Base-by-base conservation (phyloP, 2,888 invertebrate species). In the Tyria jacobaeae region DNA sequence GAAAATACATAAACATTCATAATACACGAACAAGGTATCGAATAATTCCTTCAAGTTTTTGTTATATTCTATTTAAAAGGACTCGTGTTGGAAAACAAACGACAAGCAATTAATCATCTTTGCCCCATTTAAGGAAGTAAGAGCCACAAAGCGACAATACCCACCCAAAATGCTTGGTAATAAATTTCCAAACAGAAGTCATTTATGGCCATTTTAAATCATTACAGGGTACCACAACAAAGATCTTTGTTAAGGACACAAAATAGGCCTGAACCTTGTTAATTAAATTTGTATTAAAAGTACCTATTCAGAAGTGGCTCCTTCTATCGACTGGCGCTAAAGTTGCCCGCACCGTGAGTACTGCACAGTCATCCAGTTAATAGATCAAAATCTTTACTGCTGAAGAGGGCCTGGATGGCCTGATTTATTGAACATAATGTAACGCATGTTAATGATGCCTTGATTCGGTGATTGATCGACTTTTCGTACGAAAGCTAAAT, bases 231-330 rank as follows among this genome's bases (percentile, higher is more conserved):
- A 85, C 79, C 75, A 84, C 87, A 81, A 89, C 88, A 92, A 91
- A 88, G 88, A 89, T 85, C 85, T 85, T 88, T 89, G 88, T 89
- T 88, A 91, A 85, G 86, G 86, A 79, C 79, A 83, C 84, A 87
- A 84, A 89, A 91, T 86, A 81, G 88, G 84, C 77, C 80, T 79
- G 87, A 85, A 84, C 86, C 81, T 84, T 86, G 91, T 91, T 93
- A 92, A 94, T 93, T 93, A 91, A 94, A 94, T 93, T 93, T 92
- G 90, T 93, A 91, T 91, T 90, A 79, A 75, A 75, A 78, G 81
- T 79, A 56, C 47, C 56, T 56, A 81, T 84, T 81, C 82, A 91
- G 88, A 90, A 90, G 90, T 88, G 81, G 86, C 77, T 87, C 84
- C 89, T 89, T 90, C 86, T 89, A 84, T 88, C 82, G 84, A 81